Evolutionary conservation across 2,888 invertebrate species (phyloP), one percentile per base, ranked within the genome.

Genomic region (Imbricaverruca yamaguchii): DNA sequence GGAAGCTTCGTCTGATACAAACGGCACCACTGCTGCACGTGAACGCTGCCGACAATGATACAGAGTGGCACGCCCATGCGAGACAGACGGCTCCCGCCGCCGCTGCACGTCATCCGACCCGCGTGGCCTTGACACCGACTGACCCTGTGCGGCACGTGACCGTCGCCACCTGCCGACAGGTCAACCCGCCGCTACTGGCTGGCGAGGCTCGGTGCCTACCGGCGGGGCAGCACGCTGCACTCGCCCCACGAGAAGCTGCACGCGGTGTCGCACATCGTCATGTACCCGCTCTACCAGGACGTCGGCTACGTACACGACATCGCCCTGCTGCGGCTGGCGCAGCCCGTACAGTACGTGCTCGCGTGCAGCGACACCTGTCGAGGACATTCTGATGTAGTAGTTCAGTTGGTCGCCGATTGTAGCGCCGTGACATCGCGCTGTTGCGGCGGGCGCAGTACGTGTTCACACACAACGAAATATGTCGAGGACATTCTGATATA

Each of bases 241-340:
- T 93, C 93, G 0, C 93, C 93, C 0, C 92, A 92, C 88, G 94
- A 94, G 86, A 91, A 92, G 84, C 89, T 92, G 3, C 88, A 92
- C 10, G 89, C 91, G 61, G 90, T 94, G 53, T 90, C 91, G 3
- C 88, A 89, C 83, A 91, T 93, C 63, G 88, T 92, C 63, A 88
- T 93, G 11, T 93, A 94, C 87, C 93, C 93, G 10, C 90, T 91
- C 80, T 94, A 94, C 86, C 90, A 92, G 18, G 91, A 93, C 84
- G 90, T 91, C 80, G 93, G 93, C 18, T 94, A 93, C 87, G 90
- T 93, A 83, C 93, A 94, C 86, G 94, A 94, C 86, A 92, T 94
- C 81, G 92, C 93, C 0, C 87, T 94, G 82, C 87, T 94, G 82
- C 88, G 91, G 74, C 87, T 91, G 84, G 89, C 91, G 78, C 89